Conservation (phyloP, 2,888 invertebrate genomes). For the Deroplatys truncata region DNA sequence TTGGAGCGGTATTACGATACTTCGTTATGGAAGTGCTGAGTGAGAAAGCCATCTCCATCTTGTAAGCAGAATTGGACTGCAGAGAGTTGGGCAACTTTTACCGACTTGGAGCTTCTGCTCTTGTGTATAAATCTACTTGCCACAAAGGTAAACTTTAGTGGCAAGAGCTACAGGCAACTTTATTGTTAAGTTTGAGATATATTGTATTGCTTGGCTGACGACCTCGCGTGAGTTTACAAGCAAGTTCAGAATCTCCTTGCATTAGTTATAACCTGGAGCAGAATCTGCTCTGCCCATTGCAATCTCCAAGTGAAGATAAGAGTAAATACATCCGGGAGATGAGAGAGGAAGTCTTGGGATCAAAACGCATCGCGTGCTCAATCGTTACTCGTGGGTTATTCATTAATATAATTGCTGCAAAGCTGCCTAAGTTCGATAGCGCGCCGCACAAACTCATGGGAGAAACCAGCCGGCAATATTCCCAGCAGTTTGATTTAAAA, state of each 20-base stretch:
- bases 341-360: neutral
- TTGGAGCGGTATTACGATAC: too few relatives aligned
- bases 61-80: neutral
- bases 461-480: neutral
- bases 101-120: neutral
- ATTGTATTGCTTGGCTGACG: neutral
- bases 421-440: neutral
- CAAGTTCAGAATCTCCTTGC: neutral
- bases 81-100: neutral
- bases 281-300: neutral
- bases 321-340: neutral
- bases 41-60: too few relatives aligned
- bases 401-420: neutral
- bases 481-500: neutral
- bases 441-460: neutral
- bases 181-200: neutral
- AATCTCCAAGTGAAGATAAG: neutral
- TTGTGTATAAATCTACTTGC: neutral
- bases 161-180: neutral
- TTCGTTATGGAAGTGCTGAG: too few relatives aligned
- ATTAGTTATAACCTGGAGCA: neutral
- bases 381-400: neutral
- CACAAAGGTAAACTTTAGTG: neutral
- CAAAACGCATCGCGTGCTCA: neutral
- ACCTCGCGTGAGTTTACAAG: neutral